Evolutionary conservation across 2,797 vertebrate genomes (phyloP), one percentile per base, ranked within the genome.

Genomic region (Phoxinus dragarum): DNA sequence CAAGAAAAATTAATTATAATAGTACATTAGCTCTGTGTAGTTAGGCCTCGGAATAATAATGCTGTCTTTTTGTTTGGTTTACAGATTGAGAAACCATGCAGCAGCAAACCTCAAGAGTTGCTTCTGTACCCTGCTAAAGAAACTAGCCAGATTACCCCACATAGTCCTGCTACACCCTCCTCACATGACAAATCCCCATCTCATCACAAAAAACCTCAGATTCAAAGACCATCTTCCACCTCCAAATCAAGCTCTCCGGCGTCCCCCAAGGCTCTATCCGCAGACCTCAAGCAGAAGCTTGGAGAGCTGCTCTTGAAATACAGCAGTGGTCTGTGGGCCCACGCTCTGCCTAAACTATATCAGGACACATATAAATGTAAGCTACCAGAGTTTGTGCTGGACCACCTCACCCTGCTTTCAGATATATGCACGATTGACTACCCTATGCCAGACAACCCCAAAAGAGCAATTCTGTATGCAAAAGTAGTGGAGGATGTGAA

Each of bases 271-370:
- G 86, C 88, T 54, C 91, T 93, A 91, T 95, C 91, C 71, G 90
- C 92, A 0, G 94, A 96, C 61, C 90, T 98, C 84, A 98, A 96
- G 91, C 91, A 94, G 90, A 97, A 96, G 88, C 94, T 99, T 81
- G 94, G 95, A 68, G 94, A 96, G 88, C 94, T 99, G 87, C 94
- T 99, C 90, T 77, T 92, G 80, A 98, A 97, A 83, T 99, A 99
- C 91, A 96, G 96, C 84, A 97, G 82, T 72, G 98, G 98, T 40
- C 94, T 99, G 81, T 99, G 98, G 98, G 96, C 97, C 68, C 96
- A 97, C 11, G 98, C 98, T 0, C 95, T 99, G 69, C 98, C 98
- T 4, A 98, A 98, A 90, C 94, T 98, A 61, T 99, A 96, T 93
- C 96, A 97, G 93, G 97, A 98, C 80, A 94, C 94, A 2, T 98